phyloP scores from a whole-genome alignment of 2,797 vertebrate genomes.

The Remorina albescens region DNA sequence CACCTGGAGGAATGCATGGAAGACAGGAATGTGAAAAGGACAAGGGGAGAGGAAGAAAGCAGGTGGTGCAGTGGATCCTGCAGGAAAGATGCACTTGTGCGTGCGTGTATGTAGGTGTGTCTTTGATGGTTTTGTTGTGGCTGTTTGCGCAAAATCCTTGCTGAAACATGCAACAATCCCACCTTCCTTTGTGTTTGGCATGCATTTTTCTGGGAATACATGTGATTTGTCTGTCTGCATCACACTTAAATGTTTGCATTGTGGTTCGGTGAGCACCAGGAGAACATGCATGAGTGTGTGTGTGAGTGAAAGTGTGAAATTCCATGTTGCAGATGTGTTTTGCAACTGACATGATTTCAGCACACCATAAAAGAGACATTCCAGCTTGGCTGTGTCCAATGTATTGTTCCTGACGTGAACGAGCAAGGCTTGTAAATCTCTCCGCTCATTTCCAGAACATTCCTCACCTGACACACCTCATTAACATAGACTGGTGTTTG shows the following conservation, averaged over 20 bases:
- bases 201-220: background rate
- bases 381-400: slow-evolving; percentile 65
- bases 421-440: slow-evolving; percentile 66
- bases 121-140: slow-evolving; percentile 1
- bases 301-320: slow-evolving; percentile 62
- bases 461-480: slow-evolving; percentile 78
- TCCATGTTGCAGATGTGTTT: slow-evolving; percentile 71
- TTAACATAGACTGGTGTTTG: slow-evolving; percentile 60
- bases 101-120: slow-evolving; percentile 19
- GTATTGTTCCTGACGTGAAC: slow-evolving; percentile 72
- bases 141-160: slow-evolving; percentile 16
- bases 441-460: slow-evolving; percentile 70
- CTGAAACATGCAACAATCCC: slow-evolving; percentile 4
- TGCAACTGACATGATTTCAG: slow-evolving; percentile 62
- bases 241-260: background rate
- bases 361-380: slow-evolving; percentile 65
- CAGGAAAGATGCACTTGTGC: slow-evolving; percentile 7
- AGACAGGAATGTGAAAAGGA: slow-evolving; percentile 65
- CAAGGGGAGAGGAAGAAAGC: slow-evolving; percentile 58
- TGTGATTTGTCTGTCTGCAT: slow-evolving; percentile 18
- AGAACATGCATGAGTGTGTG: slow-evolving; percentile 15
- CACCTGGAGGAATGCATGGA: slow-evolving; percentile 67
- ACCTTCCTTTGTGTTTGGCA: background rate
- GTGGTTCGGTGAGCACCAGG: background rate
- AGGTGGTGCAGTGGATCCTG: slow-evolving; percentile 62